A percentile compares a stretch with the other conserved stretches of the same genome.
Evolutionary conservation across 1,140 invertebrate species (phyloP).

Genomic region (Drosophila setifemur): DNA sequence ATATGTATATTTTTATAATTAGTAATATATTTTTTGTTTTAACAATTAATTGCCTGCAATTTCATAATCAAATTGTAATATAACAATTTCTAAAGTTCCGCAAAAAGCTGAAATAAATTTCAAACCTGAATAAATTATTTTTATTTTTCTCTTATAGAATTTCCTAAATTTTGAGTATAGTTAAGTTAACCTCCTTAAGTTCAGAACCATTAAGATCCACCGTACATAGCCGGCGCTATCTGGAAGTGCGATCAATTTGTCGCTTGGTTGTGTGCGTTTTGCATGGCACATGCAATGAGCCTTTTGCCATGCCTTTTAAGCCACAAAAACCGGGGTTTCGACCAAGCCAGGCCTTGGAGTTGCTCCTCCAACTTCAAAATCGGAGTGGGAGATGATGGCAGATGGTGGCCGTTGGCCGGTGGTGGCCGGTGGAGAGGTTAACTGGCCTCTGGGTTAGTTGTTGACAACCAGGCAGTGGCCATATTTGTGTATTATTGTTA

Average conservation of each 20-base stretch:
- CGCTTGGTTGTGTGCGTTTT: constrained; percentile 76
- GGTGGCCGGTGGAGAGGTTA: constrained; percentile 23
- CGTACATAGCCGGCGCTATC: constrained; percentile 51
- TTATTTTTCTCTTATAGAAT: no score
- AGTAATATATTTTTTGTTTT: background rate
- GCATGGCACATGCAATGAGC: constrained; percentile 61
- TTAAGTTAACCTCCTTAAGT: background rate
- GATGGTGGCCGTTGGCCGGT: no score
- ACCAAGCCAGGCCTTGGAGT: constrained; percentile 6
- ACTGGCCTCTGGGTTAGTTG: constrained; percentile 57
- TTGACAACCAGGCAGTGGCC: constrained; percentile 75
- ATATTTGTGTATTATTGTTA: constrained; percentile 78
- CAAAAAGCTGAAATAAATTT: no score
- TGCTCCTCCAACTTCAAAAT: constrained; percentile 1
- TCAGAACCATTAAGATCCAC: constrained; percentile 6
- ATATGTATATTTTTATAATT: no score
- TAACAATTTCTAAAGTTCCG: no score
- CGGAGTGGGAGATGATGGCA: constrained; percentile 1
- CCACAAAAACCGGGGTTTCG: constrained; percentile 1
- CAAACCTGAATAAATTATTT: no score
- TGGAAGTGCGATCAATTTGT: constrained; percentile 75
- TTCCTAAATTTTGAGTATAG: background rate
- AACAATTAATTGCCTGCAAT: background rate
- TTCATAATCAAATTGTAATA: no score
- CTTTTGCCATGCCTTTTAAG: constrained; percentile 51